Base-by-base conservation (phyloP, 2,888 invertebrate genomes). In the Netelia inedita region DNA sequence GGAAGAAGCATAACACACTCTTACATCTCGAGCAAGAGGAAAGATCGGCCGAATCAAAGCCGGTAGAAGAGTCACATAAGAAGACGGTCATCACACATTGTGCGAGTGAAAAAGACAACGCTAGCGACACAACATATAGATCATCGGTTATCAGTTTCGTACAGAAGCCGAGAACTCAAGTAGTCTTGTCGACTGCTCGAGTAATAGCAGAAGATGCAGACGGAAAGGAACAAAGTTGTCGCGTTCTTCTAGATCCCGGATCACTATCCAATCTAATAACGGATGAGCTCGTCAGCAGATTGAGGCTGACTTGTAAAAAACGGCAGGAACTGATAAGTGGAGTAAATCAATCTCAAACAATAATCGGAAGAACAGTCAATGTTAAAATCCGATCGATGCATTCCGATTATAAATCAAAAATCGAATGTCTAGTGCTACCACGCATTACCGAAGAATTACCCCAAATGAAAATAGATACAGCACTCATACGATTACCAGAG, bases 361-460 rank as follows among this genome's bases (percentile, higher is more conserved):
- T 9, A 10, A 16, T 71, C 28, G 57, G n/a, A 1, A 55, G 19
- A n/a, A 55, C 35, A 9, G 57, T 11, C 9, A 9, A 55, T 1
- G 55, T 57, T 2, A 81, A 74, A 68, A 21, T 65, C 66, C 28
- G 28, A 59, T 81, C 43, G 80, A 74, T 21, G 59, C 28, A 63
- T 35, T 2, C 35, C 3, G 81, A 72, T 23, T 87, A 79, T 65
- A 16, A 53, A n/a, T 43, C 69, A n/a, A 16, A 41, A 3, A 72
- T 86, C 57, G 75, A 86, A 6, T 87, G 75, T 50, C 50, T 87
- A 23, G 79, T 86, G 1, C n/a, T 86, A 21, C 82, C 87, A 21
- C 61, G 16, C 14, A 85, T 87, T 23, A 86, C 86, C 3, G 69
- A 81, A 11, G 19, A 28, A 10, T 46, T 73, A 5, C 86, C 86